Evolutionary conservation across 2,797 vertebrate species (phyloP).

Genomic region (Triplophysa yarkandensis): DNA sequence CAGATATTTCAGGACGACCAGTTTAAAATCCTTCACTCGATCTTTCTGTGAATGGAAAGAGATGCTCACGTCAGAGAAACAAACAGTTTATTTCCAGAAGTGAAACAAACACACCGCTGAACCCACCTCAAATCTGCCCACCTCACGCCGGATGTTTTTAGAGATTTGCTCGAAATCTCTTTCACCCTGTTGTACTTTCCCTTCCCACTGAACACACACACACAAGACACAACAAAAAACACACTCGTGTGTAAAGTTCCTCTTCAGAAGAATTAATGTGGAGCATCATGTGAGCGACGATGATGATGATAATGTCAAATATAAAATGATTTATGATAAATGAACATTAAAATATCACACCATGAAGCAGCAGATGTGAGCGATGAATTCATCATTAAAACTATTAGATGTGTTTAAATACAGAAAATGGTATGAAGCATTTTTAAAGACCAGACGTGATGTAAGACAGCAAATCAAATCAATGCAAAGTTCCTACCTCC

Average conservation of each 20-base stretch:
- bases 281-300: background rate
- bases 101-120: conserved; percentile 49
- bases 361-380: too few species aligned
- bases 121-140: conserved; percentile 93
- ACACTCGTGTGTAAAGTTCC: background rate
- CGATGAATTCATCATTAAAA: too few species aligned
- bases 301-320: conserved; percentile 8
- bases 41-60: conserved; percentile 82
- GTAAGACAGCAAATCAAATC: conserved; percentile 40
- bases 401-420: background rate
- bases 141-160: conserved; percentile 95
- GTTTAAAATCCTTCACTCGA: conserved; percentile 96
- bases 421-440: background rate
- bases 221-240: conserved; percentile 26
- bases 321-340: background rate
- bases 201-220: conserved; percentile 82
- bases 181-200: conserved; percentile 94
- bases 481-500: conserved; percentile 88
- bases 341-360: background rate
- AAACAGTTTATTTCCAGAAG: background rate
- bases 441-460: conserved; percentile 28
- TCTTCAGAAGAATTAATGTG: background rate
- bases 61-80: conserved; percentile 28
- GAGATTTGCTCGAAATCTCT: conserved; percentile 97
- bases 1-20: conserved; percentile 93